These are phyloP conservation scores for Hydrotaea diabolus DNA, from an alignment of 2,888 invertebrate species.

Conservation along the genomic window DNA sequence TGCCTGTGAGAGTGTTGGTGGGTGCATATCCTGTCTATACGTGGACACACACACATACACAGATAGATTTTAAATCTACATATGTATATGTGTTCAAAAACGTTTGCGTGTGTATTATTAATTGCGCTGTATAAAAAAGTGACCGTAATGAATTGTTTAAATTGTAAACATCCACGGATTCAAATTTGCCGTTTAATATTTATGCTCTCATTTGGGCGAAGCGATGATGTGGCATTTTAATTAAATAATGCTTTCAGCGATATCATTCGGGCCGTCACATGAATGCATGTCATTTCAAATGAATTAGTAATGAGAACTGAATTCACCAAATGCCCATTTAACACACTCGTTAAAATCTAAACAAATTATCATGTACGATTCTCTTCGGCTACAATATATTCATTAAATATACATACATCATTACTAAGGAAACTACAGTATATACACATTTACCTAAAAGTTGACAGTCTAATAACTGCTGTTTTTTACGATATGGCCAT, in stretches of 20 bases:
- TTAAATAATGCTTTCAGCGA: slow-evolving; percentile 38
- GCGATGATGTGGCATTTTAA: slow-evolving; percentile 39
- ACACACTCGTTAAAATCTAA: background rate
- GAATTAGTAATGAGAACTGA: slow-evolving; percentile 14
- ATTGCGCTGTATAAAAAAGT: slow-evolving; percentile 20
- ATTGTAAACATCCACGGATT: slow-evolving; percentile 15
- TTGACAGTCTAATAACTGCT: too few relatives aligned
- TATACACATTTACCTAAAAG: too few relatives aligned
- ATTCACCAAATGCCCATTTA: slow-evolving; percentile 9
- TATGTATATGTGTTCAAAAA: background rate
- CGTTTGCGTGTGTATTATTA: slow-evolving; percentile 10
- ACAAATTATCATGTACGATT: background rate
- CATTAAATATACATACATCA: too few relatives aligned
- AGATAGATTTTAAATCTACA: too few relatives aligned
- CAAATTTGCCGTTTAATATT: slow-evolving; percentile 30
- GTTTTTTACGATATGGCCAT: too few relatives aligned
- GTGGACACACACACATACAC: too few relatives aligned
- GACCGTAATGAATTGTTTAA: slow-evolving; percentile 30
- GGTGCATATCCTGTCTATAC: background rate
- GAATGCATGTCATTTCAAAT: background rate
- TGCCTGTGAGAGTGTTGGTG: background rate
- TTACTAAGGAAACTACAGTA: too few relatives aligned
- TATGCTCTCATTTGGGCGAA: slow-evolving; percentile 31
- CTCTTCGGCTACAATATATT: too few relatives aligned
- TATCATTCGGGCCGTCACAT: slow-evolving; percentile 21